A percentile compares a stretch with the other conserved stretches of the same genome.
These are phyloP conservation scores for Arothron firmamentum DNA, from an alignment of 2,113 vertebrate species.

Conservation along the genomic window DNA sequence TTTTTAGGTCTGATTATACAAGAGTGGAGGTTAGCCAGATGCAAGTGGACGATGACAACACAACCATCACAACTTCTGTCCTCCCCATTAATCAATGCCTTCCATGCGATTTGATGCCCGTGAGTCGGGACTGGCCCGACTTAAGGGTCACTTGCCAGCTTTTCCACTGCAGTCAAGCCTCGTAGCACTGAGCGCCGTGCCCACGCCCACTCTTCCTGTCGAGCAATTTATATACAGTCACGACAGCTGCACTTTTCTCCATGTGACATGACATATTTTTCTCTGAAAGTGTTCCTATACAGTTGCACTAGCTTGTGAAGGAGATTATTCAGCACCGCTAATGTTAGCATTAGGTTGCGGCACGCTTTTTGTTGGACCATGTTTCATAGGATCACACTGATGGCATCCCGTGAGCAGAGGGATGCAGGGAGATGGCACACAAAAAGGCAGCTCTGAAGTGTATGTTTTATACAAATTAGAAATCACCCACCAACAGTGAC, in stretches of 20 bases:
- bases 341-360: constrained; percentile 17
- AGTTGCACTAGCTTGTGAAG: constrained; percentile 1
- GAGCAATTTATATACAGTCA: constrained; percentile 65
- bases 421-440: neutral
- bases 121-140: constrained; percentile 76
- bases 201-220: constrained; percentile 63
- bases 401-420: too few species aligned
- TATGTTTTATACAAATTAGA: too few species aligned
- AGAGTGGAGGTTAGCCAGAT: constrained; percentile 23
- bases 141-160: constrained; percentile 77
- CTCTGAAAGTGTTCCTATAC: constrained; percentile 19
- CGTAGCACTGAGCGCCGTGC: constrained; percentile 60
- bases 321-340: constrained; percentile 33
- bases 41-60: constrained; percentile 56
- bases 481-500: too few species aligned
- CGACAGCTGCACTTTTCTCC: constrained; percentile 39
- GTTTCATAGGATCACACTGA: neutral
- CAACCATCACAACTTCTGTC: constrained; percentile 74
- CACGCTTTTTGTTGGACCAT: constrained; percentile 3
- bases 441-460: too few species aligned
- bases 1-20: constrained; percentile 65
- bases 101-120: constrained; percentile 77
- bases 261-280: constrained; percentile 30
- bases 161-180: constrained; percentile 67
- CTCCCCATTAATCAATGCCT: constrained; percentile 81